Conservation (phyloP, 2,797 vertebrate species). For the Sparidentex hasta region DNA sequence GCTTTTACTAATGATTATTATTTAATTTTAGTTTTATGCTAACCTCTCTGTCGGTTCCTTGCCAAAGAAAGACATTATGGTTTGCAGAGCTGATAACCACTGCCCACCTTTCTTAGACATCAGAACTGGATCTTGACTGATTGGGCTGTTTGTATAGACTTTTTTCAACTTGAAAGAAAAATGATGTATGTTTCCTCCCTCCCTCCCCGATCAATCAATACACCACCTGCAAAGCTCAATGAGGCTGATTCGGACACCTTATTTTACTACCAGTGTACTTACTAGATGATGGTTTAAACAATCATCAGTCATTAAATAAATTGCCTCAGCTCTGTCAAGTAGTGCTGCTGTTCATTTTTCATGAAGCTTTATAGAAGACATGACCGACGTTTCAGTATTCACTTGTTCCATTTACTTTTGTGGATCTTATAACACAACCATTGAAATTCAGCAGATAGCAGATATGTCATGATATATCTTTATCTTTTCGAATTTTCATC, state of each 20-base stretch:
- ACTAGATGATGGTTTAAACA: background rate
- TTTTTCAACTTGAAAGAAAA: background rate
- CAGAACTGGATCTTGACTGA: background rate
- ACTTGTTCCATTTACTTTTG: background rate
- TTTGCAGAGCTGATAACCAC: background rate
- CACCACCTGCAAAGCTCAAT: background rate
- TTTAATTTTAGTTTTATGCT: too few species aligned
- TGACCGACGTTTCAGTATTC: background rate
- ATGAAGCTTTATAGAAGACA: too few species aligned
- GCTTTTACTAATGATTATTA: background rate
- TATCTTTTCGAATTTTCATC: background rate
- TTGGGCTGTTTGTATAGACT: background rate
- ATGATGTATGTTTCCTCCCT: background rate
- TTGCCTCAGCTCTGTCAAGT: background rate
- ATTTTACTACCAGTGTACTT: background rate
- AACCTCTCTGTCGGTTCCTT: background rate
- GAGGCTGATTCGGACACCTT: background rate
- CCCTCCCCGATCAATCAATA: background rate
- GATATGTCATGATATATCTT: background rate
- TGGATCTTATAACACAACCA: background rate
- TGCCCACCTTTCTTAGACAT: background rate
- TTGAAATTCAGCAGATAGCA: background rate
- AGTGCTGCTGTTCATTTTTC: too few species aligned
- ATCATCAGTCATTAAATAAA: background rate
- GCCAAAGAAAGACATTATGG: too few species aligned